Conservation (phyloP, 35 echinoderm and acorn worm genomes). For the Hemicentrotus pulcherrimus region DNA sequence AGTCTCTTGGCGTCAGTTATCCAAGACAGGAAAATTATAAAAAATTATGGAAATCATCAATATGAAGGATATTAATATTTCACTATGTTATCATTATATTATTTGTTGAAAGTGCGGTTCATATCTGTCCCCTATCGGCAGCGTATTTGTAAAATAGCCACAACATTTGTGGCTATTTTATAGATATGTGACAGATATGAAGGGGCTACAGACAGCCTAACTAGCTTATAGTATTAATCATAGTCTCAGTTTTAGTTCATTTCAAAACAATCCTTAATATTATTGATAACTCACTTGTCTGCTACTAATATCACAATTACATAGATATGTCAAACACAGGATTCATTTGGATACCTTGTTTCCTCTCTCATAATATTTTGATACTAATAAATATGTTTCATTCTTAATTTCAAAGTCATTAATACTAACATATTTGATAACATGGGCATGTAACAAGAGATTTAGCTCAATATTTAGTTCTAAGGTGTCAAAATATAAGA, state of each 20-base stretch:
- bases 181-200: too few relatives aligned
- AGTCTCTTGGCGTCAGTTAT: not conserved
- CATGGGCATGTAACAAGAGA: not conserved
- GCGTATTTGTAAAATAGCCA: too few relatives aligned
- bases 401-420: conserved; percentile 19
- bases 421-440: not conserved
- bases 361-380: not conserved
- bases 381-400: not conserved
- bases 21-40: not conserved
- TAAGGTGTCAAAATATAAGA: not conserved
- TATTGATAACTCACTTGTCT: not conserved
- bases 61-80: too few relatives aligned
- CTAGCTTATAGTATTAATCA: too few relatives aligned
- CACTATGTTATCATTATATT: too few relatives aligned
- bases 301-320: not conserved
- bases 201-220: too few relatives aligned
- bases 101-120: too few relatives aligned
- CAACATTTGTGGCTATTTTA: too few relatives aligned
- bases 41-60: too few relatives aligned
- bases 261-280: too few relatives aligned
- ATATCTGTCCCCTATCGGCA: too few relatives aligned
- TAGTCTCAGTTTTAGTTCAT: too few relatives aligned
- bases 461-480: not conserved
- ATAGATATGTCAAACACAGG: not conserved
- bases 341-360: not conserved